Conservation (phyloP, 92 coral and sea anemone species). For the Anthopleura xanthogrammica region DNA sequence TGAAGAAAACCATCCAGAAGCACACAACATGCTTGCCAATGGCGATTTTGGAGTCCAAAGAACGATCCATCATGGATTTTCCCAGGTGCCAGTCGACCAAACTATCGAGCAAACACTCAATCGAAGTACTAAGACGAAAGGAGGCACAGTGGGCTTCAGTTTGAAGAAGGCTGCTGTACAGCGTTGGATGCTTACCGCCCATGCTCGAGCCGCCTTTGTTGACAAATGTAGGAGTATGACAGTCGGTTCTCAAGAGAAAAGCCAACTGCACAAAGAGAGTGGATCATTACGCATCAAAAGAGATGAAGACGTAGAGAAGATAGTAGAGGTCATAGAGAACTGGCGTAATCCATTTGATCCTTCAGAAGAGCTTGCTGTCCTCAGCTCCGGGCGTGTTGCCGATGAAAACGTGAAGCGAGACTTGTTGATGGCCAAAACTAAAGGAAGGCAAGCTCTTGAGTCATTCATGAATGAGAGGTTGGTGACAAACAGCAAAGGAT, state of each 20-base stretch:
- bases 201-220: constrained; percentile 55
- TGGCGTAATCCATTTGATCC: no score
- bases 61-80: constrained; percentile 40
- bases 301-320: no score
- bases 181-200: constrained; percentile 63
- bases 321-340: no score
- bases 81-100: constrained; percentile 52
- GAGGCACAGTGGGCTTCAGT: constrained; percentile 64
- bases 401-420: background rate
- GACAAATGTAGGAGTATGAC: constrained; percentile 49
- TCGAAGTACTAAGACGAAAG: constrained; percentile 56
- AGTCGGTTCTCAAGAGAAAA: background rate
- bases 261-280: background rate
- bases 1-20: constrained; percentile 60
- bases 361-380: no score
- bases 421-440: background rate
- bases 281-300: no score
- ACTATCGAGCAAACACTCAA: constrained; percentile 62
- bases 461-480: no score
- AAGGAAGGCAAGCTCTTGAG: no score
- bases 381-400: no score
- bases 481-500: no score
- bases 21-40: constrained; percentile 41
- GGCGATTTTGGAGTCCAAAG: constrained; percentile 63
- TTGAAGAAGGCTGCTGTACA: constrained; percentile 57